Evolutionary conservation across 1,140 invertebrate genomes (phyloP), one percentile per base, ranked within the genome.

Genomic region (Atta cephalotes): DNA sequence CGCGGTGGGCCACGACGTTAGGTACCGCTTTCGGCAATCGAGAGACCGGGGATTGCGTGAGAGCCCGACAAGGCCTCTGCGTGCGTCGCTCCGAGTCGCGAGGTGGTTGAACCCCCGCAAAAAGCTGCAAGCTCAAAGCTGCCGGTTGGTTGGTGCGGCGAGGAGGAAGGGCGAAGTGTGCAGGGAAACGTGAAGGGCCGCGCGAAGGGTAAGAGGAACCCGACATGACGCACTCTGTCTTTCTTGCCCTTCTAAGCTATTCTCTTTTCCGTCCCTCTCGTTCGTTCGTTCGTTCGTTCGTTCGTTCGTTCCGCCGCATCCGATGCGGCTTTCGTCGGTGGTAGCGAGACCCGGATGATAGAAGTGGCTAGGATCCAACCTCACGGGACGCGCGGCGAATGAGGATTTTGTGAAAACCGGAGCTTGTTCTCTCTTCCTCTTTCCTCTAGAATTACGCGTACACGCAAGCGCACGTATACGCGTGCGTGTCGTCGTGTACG

Each of bases 101-200:
- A 91, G 92, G 91, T 92, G 91, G 89, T 92, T 92, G 91, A 92
- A 92, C 92, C 87, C 87, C 90, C 90, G 91, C 89, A 92, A 92
- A 92, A 92, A 92, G 91, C 92, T 92, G 90, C 78, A 92, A 92
- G 92, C 91, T 92, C 92, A 90, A 92, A 91, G 90, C 92, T 88
- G 90, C 85, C 89, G 45, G 65, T 49, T 74, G 79, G 89, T 56
- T 79, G 87, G 84, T 85, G 91, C 79, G 82, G 70, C 79, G 89
- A 68, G 25, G 25, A 70, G 76, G 65, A 70, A 86, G 85, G 87
- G 76, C 87, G 72, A 82, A 84, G 49, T 56, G 76, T 14, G 87
- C 45, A 25, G 90, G 77, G 85, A 60, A 66, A 87, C 68, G 82
- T 63, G 51, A 87, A 79, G 72, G 70, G 78, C 63, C 28, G 49